Percentiles rank a stretch among this genome's conserved stretches.
Evolutionary conservation across 2,113 vertebrate species (phyloP).

Genomic region (Sorex araneus): DNA sequence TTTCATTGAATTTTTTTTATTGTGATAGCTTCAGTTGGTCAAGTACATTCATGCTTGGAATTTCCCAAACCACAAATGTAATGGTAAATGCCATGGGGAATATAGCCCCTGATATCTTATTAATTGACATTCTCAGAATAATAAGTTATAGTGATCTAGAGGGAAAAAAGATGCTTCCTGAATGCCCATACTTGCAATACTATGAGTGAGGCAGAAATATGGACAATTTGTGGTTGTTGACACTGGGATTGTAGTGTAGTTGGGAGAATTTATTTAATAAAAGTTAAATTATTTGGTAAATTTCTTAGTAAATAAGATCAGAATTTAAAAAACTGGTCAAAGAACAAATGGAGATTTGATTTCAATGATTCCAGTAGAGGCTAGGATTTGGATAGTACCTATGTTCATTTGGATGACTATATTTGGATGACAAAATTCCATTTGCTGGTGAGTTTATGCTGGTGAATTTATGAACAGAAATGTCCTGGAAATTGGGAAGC

Average conservation of each 20-base stretch:
- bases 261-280: constrained; percentile 43
- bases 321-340: constrained; percentile 38
- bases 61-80: constrained; percentile 35
- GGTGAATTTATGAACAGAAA: not conserved
- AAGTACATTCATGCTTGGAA: constrained; percentile 35
- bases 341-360: not conserved
- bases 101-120: not conserved
- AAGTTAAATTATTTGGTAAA: constrained; percentile 37
- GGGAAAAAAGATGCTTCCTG: not conserved
- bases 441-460: too few relatives aligned
- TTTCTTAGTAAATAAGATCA: not conserved
- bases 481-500: not conserved
- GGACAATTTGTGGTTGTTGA: not conserved
- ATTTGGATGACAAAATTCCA: not conserved
- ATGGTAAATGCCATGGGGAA: not conserved
- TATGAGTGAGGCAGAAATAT: not conserved
- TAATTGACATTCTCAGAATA: not conserved
- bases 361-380: not conserved
- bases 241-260: not conserved
- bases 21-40: constrained; percentile 33
- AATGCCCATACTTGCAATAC: not conserved
- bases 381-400: not conserved
- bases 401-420: not conserved
- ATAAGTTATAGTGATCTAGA: not conserved
- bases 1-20: constrained; percentile 50